Percentiles rank a stretch among this genome's conserved stretches.
Evolutionary conservation across 2,888 invertebrate species (phyloP).

Genomic region (Heliconius sara): DNA sequence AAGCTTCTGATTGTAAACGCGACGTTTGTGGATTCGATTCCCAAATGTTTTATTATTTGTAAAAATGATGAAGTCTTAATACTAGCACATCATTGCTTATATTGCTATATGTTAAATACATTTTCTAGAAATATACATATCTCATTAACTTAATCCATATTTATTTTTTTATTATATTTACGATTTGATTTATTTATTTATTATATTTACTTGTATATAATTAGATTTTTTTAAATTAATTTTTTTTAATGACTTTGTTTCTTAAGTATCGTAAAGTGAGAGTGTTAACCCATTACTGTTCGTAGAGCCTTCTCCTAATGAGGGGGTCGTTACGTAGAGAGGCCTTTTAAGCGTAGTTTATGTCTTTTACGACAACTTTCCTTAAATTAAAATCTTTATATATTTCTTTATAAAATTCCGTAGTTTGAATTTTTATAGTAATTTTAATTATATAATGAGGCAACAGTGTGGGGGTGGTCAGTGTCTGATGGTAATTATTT

Average conservation of each 20-base stretch:
- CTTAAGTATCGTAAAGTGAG: constrained; percentile 44
- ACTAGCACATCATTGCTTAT: too few relatives aligned
- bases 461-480: not conserved
- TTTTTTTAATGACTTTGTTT: constrained; percentile 42
- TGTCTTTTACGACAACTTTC: constrained; percentile 37
- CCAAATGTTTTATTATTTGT: too few relatives aligned
- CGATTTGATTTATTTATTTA: not conserved
- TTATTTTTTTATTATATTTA: not conserved
- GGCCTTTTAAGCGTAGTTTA: constrained; percentile 42
- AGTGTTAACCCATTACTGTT: constrained; percentile 44
- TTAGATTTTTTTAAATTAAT: constrained; percentile 1
- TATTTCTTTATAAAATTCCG: not conserved
- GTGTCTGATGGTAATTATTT: not conserved
- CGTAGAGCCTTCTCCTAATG: constrained; percentile 39
- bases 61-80: too few relatives aligned
- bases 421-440: not conserved
- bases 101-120: too few relatives aligned
- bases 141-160: not conserved
- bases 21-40: too few relatives aligned
- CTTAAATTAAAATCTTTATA: constrained; percentile 33
- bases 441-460: not conserved
- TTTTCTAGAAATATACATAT: not conserved
- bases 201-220: not conserved
- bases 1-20: too few relatives aligned
- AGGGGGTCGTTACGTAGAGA: constrained; percentile 41